Percentiles rank a stretch among this genome's conserved stretches.
Conservation (phyloP, 2,888 invertebrate genomes). For the Trypoxylon attenuatum region DNA sequence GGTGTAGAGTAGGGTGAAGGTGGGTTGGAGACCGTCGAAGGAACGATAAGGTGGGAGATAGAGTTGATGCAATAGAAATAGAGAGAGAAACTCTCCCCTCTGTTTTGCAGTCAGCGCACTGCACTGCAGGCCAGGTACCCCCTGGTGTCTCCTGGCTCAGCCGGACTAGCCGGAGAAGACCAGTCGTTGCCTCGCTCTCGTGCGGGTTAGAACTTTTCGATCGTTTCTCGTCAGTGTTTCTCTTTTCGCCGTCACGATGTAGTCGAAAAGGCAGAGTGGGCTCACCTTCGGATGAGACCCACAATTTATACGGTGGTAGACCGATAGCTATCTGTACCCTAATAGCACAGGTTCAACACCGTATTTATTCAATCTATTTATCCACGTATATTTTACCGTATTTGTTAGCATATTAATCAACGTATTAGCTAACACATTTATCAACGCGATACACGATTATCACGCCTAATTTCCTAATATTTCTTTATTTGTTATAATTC, state of each 20-base stretch:
- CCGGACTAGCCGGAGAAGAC: conserved; percentile 25
- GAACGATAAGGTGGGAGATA: neutral
- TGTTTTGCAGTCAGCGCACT: conserved; percentile 59
- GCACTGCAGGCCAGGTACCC: conserved; percentile 49
- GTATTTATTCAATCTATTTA: too few relatives aligned
- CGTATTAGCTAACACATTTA: too few relatives aligned
- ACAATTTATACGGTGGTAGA: too few relatives aligned
- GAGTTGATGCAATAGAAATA: neutral
- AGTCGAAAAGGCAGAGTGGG: conserved; percentile 28
- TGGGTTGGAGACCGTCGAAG: neutral
- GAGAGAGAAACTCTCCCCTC: conserved; percentile 22
- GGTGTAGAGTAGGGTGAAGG: neutral
- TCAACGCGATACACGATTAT: too few relatives aligned
- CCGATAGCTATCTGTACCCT: too few relatives aligned
- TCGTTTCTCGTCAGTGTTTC: neutral
- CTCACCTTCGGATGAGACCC: too few relatives aligned
- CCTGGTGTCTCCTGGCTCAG: conserved; percentile 32
- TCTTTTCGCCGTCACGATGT: conserved; percentile 28
- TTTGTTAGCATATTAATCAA: too few relatives aligned
- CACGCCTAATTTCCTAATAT: too few relatives aligned
- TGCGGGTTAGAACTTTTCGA: conserved; percentile 20
- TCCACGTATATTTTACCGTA: too few relatives aligned
- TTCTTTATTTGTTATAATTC: conserved; percentile 16
- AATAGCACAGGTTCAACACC: too few relatives aligned
- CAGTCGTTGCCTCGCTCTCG: conserved; percentile 42